Evolutionary conservation across 2,797 vertebrate genomes (phyloP), one percentile per base, ranked within the genome.

Genomic region (Philypnodon macrostomus): DNA sequence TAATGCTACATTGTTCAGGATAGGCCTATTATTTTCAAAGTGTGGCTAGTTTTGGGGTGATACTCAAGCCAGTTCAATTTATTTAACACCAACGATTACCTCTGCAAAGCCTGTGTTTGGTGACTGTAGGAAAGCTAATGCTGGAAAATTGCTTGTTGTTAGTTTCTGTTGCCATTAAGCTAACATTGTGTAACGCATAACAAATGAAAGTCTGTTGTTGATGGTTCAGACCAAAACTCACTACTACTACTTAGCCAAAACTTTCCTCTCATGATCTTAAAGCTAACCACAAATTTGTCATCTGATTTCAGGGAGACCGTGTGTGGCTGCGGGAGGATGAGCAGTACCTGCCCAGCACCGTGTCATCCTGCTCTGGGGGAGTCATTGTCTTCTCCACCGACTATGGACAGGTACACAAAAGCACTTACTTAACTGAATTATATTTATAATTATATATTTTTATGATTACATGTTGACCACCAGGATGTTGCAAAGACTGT

Each of bases 321-420:
- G 94, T 98, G 63, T 98, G 96, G 96, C 73, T 98, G 60, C 82
- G 90, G 81, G 95, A 98, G 86, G 94, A 95, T 47, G 91, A 93
- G 23, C 94, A 93, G 78, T 90, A 91, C 69, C 92, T 94, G 51
- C 94, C 96, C 69, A 93, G 94, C 73, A 94, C 92, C 2, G 94
- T 98, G 59, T 91, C 93, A 49, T 94, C 94, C 19, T 96, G 94
- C 58, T 92, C 92, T 0, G 95, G 94, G 53, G 96, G 95, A 0
- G 87, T 98, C 0, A 54, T 95, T 0, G 92, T 92, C 63, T 95
- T 98, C 67, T 87, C 82, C 76, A 94, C 94, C 0, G 93, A 96
- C 84, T 95, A 95, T 64, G 94, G 94, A 36, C 93, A 98, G 95
- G 96, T 98, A 81, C n/a, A 85, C 87, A 32, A 7, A 2, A 0